A percentile compares a stretch with the other conserved stretches of the same genome.
phyloP scores from a whole-genome alignment of 2,888 invertebrate genomes.

The Drosophila buzzatii region DNA sequence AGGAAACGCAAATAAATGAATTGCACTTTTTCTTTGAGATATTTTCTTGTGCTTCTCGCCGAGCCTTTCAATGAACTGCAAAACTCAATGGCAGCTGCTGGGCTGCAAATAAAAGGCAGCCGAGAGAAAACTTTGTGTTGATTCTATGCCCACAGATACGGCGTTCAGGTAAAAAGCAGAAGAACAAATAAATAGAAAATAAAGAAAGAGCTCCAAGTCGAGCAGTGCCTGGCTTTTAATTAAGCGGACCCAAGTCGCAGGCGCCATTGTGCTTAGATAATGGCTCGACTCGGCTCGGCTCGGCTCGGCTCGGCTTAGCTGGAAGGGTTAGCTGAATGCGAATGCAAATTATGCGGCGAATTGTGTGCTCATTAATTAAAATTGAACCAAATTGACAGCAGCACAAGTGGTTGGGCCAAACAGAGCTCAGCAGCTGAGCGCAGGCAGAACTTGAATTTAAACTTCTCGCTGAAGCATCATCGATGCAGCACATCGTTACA shows the following conservation, averaged over 20 bases:
- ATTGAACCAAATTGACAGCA: conserved; percentile 72
- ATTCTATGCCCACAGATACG: conserved; percentile 71
- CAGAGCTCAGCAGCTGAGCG: background rate
- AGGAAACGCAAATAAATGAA: conserved; percentile 81
- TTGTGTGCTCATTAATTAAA: conserved; percentile 80
- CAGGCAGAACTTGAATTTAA: conserved; percentile 14
- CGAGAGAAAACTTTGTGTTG: conserved; percentile 69
- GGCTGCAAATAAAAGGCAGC: conserved; percentile 41
- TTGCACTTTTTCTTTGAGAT: conserved; percentile 79
- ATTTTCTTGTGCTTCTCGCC: conserved; percentile 65
- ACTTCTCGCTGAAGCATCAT: conserved; percentile 26
- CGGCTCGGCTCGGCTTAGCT: conserved; percentile 53
- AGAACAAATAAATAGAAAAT: background rate
- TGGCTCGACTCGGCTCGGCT: conserved; percentile 57
- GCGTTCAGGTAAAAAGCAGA: conserved; percentile 23
- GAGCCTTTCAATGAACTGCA: conserved; percentile 72
- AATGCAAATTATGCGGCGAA: conserved; percentile 75
- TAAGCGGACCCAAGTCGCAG: conserved; percentile 72
- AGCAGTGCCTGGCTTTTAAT: conserved; percentile 56
- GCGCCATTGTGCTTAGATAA: conserved; percentile 75
- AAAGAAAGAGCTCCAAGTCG: conserved; percentile 22
- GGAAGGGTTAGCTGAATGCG: conserved; percentile 33
- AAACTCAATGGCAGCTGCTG: conserved; percentile 63
- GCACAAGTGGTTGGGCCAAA: background rate
- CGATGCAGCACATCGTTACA: conserved; percentile 34